Evolutionary conservation across 2,113 vertebrate genomes (phyloP).

Genomic region (Danio rerio): DNA sequence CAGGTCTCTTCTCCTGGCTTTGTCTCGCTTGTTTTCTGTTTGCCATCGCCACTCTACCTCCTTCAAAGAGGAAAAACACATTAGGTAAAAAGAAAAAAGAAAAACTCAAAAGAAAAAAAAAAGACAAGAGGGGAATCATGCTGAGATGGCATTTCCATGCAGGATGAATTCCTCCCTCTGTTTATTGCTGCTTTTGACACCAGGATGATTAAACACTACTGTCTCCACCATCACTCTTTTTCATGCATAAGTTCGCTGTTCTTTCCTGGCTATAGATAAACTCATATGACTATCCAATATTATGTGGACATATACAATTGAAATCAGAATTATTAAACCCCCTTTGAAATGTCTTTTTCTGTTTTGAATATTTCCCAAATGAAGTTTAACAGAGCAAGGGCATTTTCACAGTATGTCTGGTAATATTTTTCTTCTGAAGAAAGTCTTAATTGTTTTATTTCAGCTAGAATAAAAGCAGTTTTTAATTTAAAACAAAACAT

Average conservation of each 20-base stretch:
- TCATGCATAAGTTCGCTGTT: not conserved
- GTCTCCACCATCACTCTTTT: not conserved
- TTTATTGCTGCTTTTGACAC: constrained; percentile 6
- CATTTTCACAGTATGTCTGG: no score
- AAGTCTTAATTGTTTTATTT: no score
- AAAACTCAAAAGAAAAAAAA: not conserved
- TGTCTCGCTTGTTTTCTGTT: constrained; percentile 11
- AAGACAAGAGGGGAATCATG: constrained; percentile 1
- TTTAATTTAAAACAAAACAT: no score
- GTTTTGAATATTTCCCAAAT: no score
- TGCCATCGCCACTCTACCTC: not conserved
- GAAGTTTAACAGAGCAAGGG: no score
- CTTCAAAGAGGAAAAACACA: not conserved
- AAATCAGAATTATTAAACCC: no score
- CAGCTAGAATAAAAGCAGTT: no score
- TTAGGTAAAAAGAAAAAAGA: not conserved
- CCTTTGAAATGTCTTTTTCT: no score
- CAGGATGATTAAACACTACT: constrained; percentile 6
- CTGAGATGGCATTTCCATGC: constrained; percentile 24
- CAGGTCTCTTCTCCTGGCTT: not conserved
- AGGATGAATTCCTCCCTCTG: not conserved
- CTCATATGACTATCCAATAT: no score
- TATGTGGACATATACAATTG: no score
- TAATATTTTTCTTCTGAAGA: no score
- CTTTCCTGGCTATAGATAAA: no score